These are phyloP conservation scores for Scartelaos histophorus DNA, from an alignment of 2,113 vertebrate species.

Conservation along the genomic window DNA sequence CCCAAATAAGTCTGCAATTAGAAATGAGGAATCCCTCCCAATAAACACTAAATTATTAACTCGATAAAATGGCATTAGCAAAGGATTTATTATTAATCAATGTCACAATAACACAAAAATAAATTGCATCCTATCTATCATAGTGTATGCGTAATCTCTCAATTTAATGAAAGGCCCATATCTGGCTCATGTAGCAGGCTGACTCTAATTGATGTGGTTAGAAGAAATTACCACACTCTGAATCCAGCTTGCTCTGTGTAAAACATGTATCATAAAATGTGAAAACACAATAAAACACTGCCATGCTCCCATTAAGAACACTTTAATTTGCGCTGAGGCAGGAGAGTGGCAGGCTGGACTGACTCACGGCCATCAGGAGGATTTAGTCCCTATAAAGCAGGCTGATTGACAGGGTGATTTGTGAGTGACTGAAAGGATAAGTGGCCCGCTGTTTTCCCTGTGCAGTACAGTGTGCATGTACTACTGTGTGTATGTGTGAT, in stretches of 20 bases:
- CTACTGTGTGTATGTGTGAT: slow-evolving; percentile 36
- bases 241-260: slow-evolving; percentile 46
- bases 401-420: slow-evolving; percentile 72
- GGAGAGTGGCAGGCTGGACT: slow-evolving; percentile 57
- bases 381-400: slow-evolving; percentile 61
- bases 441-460: slow-evolving; percentile 47
- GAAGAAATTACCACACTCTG: slow-evolving; percentile 56
- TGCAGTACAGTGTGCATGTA: slow-evolving; percentile 34
- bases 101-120: slow-evolving; percentile 27
- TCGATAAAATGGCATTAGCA: slow-evolving; percentile 23
- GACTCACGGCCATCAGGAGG: slow-evolving; percentile 55
- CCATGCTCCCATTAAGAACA: slow-evolving; percentile 56
- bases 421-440: slow-evolving; percentile 69
- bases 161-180: slow-evolving; percentile 54
- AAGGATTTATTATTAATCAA: slow-evolving; percentile 36
- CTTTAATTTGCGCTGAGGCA: slow-evolving; percentile 62
- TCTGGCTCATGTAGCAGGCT: slow-evolving; percentile 27
- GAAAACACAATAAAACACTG: slow-evolving; percentile 68
- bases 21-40: slow-evolving; percentile 12
- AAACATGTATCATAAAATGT: slow-evolving; percentile 68
- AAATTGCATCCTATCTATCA: slow-evolving; percentile 47
- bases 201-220: slow-evolving; percentile 57
- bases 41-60: slow-evolving; percentile 16
- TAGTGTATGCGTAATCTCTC: slow-evolving; percentile 40
- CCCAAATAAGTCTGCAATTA: neutral